Evolutionary conservation across 1,140 invertebrate genomes (phyloP).

Genomic region (Drosophila rufa): DNA sequence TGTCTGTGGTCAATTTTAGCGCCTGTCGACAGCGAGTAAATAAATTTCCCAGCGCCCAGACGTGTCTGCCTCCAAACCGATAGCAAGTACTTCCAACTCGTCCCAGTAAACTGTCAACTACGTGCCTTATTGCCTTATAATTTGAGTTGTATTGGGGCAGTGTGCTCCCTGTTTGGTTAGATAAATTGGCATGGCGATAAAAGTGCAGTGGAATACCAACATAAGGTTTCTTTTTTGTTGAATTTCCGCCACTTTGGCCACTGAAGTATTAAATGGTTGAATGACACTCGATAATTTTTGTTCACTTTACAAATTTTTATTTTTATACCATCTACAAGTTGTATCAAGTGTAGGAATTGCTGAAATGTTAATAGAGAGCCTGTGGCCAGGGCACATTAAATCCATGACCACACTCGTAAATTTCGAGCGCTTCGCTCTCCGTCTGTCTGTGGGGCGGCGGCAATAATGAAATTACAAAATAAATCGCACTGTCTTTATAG

Average conservation of each 20-base stretch:
- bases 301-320: constrained; percentile 12
- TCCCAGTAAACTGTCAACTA: constrained; percentile 43
- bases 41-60: constrained; percentile 61
- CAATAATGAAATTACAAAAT: constrained; percentile 39
- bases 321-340: constrained; percentile 16
- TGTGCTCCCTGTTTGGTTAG: constrained; percentile 18
- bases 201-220: constrained; percentile 38
- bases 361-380: constrained; percentile 31
- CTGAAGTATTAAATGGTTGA: constrained; percentile 36
- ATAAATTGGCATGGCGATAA: constrained; percentile 75
- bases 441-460: constrained; percentile 15
- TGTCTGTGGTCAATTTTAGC: constrained; percentile 52
- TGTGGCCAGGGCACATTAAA: constrained; percentile 32
- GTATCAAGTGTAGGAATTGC: constrained; percentile 14
- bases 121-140: constrained; percentile 75
- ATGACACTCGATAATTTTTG: constrained; percentile 35
- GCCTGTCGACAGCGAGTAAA: constrained; percentile 62
- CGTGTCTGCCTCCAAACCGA: constrained; percentile 50
- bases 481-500: constrained; percentile 44
- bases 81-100: constrained; percentile 20
- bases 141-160: constrained; percentile 59
- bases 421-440: constrained; percentile 20
- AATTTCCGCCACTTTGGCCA: background rate
- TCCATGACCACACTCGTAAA: constrained; percentile 42
- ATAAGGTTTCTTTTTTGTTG: background rate